Conservation (phyloP, 2,797 vertebrate species). For the Acanthiza pusilla region DNA sequence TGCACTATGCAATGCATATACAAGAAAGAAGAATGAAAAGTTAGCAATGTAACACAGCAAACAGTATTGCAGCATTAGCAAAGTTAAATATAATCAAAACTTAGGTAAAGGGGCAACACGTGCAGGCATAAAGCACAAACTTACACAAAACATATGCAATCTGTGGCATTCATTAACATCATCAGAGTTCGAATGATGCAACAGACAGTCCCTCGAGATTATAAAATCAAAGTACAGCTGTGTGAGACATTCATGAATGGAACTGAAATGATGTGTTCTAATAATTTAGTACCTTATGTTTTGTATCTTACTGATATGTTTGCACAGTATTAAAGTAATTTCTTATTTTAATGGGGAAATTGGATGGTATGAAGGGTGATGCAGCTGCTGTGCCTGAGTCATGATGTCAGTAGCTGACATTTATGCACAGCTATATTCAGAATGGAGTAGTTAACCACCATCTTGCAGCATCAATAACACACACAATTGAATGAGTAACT, state of each 20-base stretch:
- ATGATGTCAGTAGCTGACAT: background rate
- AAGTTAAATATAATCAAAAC: background rate
- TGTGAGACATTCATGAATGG: background rate
- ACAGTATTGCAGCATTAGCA: background rate
- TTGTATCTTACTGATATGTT: background rate
- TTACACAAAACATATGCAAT: background rate
- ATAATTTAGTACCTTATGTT: background rate
- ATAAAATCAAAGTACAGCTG: background rate
- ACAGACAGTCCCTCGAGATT: background rate
- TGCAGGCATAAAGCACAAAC: background rate
- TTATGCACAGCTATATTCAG: background rate
- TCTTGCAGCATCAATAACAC: background rate
- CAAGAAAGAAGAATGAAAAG: background rate
- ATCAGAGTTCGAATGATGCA: background rate
- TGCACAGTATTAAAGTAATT: background rate
- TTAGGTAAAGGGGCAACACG: fast-evolving
- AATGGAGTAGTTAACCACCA: background rate
- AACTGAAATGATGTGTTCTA: background rate
- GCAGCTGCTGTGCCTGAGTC: background rate
- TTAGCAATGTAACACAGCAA: background rate
- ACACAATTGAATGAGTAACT: background rate
- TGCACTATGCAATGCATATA: background rate
- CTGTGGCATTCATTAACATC: background rate
- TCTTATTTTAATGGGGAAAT: background rate
- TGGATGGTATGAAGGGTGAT: background rate